Conservation (phyloP, 2,888 invertebrate species). For the Osmoderma eremita region DNA sequence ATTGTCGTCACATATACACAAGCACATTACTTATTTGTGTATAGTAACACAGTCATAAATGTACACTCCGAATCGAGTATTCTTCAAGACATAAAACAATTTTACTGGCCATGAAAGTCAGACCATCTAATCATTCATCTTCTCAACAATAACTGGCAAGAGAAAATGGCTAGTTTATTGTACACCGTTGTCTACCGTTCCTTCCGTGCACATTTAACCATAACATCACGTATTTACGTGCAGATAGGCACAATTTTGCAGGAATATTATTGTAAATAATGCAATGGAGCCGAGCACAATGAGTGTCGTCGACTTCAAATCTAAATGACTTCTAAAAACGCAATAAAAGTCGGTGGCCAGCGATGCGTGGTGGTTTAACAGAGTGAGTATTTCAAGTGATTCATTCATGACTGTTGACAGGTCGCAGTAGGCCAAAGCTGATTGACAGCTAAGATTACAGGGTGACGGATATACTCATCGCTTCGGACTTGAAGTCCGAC, state of each 20-base stretch:
- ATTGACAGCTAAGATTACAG: slow-evolving; percentile 51
- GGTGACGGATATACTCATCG: slow-evolving; percentile 50
- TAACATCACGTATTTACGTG: slow-evolving; percentile 25
- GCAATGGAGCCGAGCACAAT: slow-evolving; percentile 10
- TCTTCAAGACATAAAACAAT: slow-evolving; percentile 9
- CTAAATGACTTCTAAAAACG: slow-evolving; percentile 40
- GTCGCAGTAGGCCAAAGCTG: slow-evolving; percentile 49
- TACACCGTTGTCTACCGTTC: slow-evolving; percentile 20
- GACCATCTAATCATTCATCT: slow-evolving; percentile 28
- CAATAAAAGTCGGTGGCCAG: slow-evolving; percentile 38
- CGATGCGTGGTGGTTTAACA: slow-evolving; percentile 37
- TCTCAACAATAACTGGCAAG: not conserved
- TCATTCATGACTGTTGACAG: slow-evolving; percentile 48
- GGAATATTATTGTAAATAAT: slow-evolving; percentile 19
- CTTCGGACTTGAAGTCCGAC: slow-evolving; percentile 42
- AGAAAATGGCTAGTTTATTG: slow-evolving; percentile 27
- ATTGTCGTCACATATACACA: too few relatives aligned
- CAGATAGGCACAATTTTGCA: slow-evolving; percentile 22
- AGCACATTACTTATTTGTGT: too few relatives aligned
- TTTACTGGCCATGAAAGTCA: slow-evolving; percentile 8
- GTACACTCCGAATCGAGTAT: not conserved
- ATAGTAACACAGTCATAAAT: too few relatives aligned
- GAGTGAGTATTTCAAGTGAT: slow-evolving; percentile 42
- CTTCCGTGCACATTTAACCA: slow-evolving; percentile 22
- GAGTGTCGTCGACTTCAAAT: slow-evolving; percentile 26